phyloP scores from a whole-genome alignment of 2,113 vertebrate species.

The Rhegmatorhina hoffmannsi region DNA sequence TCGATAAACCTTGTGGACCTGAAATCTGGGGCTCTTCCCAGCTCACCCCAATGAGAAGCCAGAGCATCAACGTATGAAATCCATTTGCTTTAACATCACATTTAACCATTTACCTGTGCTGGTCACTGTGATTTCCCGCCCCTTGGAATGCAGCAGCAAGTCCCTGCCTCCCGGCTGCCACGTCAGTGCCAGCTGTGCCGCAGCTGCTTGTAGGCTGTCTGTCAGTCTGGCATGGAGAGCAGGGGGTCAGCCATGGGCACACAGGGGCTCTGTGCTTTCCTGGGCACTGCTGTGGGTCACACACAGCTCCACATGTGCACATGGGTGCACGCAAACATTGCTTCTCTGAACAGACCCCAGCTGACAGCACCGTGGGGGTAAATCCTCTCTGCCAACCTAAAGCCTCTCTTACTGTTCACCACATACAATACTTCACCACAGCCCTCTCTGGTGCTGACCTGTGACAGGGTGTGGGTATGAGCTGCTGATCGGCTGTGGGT shows the following conservation, averaged over 20 bases:
- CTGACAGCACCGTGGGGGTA: neutral
- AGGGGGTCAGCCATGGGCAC: neutral
- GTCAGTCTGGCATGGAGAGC: neutral
- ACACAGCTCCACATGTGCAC: accelerated
- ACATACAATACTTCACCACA: neutral
- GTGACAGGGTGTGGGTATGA: neutral
- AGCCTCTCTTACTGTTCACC: neutral
- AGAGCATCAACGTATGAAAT: neutral
- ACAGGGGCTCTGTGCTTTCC: neutral
- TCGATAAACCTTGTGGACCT: accelerated
- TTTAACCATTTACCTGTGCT: accelerated
- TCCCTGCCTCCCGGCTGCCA: neutral
- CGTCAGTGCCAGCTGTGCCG: neutral
- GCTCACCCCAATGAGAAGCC: neutral
- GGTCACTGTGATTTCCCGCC: neutral
- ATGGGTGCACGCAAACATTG: accelerated
- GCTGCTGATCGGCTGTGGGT: accelerated
- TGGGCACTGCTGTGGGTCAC: neutral
- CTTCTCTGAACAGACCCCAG: neutral
- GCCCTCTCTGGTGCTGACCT: neutral
- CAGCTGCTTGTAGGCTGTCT: neutral
- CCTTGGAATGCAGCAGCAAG: accelerated
- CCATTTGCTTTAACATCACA: neutral
- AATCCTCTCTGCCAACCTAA: neutral
- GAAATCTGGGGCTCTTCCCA: neutral